phyloP scores from a whole-genome alignment of 2,797 vertebrate species.

The Falco peregrinus region DNA sequence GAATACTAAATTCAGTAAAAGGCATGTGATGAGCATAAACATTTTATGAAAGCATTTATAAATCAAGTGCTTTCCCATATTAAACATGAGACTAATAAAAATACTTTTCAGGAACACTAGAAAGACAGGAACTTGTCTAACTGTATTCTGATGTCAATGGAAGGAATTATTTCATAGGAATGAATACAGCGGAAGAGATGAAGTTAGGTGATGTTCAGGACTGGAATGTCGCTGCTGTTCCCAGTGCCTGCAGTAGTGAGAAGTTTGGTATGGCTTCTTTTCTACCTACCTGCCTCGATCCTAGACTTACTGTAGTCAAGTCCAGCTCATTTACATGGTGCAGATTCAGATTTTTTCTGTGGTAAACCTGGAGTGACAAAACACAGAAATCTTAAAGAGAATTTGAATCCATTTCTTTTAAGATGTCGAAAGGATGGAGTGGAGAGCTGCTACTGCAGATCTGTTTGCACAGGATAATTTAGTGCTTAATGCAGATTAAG shows the following conservation, averaged over 20 bases:
- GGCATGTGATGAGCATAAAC: neutral
- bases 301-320: neutral
- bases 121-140: neutral
- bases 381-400: neutral
- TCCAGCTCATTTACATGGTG: neutral
- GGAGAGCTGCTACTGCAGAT: neutral
- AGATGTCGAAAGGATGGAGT: neutral
- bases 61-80: neutral
- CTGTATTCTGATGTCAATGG: fast-evolving
- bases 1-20: neutral
- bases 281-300: neutral
- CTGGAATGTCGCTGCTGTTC: neutral
- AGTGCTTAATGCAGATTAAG: neutral
- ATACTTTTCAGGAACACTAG: neutral
- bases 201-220: neutral
- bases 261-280: neutral
- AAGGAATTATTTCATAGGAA: neutral
- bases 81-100: neutral
- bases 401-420: neutral
- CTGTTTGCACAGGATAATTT: neutral
- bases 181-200: neutral
- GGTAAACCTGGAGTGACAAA: neutral
- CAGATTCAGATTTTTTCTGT: neutral
- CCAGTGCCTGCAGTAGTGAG: neutral
- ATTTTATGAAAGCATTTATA: neutral